Base-by-base conservation (phyloP, 1,140 invertebrate species). In the Belonocnema kinseyi region DNA sequence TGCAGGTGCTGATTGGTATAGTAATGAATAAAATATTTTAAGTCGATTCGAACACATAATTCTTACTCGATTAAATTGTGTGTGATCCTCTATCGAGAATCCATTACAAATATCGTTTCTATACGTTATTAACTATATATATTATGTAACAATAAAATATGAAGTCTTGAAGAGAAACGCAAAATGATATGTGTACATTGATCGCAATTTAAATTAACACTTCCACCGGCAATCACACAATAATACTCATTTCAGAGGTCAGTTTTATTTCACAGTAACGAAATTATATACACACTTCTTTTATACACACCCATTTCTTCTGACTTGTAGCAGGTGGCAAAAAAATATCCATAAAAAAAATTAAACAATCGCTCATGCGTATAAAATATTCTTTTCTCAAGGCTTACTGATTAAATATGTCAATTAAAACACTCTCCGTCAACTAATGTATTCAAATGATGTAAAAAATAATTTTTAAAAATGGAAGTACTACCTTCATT, bases 111-210 rank as follows among this genome's bases (percentile, higher is more conserved):
- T 33, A 66, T 66, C 26, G 26, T n/a, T 66, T 33, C 61, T 66
- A 66, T 46, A 66, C 14, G 26, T 66, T 33, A 66, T 66, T 66
- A 40, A 66, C 26, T 66, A 46, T 40, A 46, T 66, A 66, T 66
- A 66, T 66, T 58, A 58, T 58, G 5, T 66, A 66, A 58, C 19
- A 66, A n/a, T 66, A 66, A 66, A 66, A 66, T 66, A 40, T 66
- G 26, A 66, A 66, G 61, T 66, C 61, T 66, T 66, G 61, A 66
- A 66, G 61, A n/a, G 13, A 40, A 66, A 66, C 61, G 26, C 13
- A 66, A 66, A 66, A 66, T 66, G 61, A 66, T 66, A 66, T 66
- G 61, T 66, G 61, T 66, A 66, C 61, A n/a, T 66, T 66, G 61
- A 66, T 46, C 26, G 26, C 26, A 66, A 46, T 66, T 66, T 40